Evolutionary conservation across 2,113 vertebrate genomes (phyloP), one percentile per base, ranked within the genome.

Genomic region (Gavialis gangeticus): DNA sequence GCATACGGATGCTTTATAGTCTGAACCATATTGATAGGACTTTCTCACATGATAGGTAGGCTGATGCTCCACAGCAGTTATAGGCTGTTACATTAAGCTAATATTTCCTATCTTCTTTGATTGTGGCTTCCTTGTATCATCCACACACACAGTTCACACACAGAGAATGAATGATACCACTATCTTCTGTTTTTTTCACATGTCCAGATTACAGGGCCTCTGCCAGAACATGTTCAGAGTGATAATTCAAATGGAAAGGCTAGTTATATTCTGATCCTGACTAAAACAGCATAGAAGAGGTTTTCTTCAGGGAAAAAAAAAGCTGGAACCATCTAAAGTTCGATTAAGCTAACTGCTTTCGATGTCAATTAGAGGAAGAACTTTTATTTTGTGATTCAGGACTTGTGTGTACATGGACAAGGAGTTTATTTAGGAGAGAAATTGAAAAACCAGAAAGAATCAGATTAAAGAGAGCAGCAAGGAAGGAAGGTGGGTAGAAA

Each of bases 341-440:
- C 13, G 16, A 69, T 79, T 93, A 90, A 92, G 15, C 10, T 90
- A 85, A 79, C 4, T 78, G 5, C 4, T 84, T 84, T 56, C 34
- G 18, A 81, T 67, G 10, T 46, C 78, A 87, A 10, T 75, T 88
- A 79, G 37, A 79, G 28, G 24, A 91, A 87, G 8, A 79, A n/a
- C 28, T 90, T 25, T 69, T 90, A 58, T 73, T 90, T 92, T 93
- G n/a, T 79, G 22, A 87, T 91, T 90, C 87, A 69, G 16, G 63
- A 63, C 55, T 92, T 81, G 12, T 66, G 12, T 79, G 12, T 75
- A 92, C 14, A 54, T 30, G 63, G 59, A 77, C 54, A 87, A 91
- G 4, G 5, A 89, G 10, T 71, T 90, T 18, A 79, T 83, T 90
- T 91, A 80, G 58, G 12, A 78, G 13, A 73, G 8, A 79, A 93